Evolutionary conservation across 2,113 vertebrate species (phyloP).

Genomic region (Percopsis transmontana): DNA sequence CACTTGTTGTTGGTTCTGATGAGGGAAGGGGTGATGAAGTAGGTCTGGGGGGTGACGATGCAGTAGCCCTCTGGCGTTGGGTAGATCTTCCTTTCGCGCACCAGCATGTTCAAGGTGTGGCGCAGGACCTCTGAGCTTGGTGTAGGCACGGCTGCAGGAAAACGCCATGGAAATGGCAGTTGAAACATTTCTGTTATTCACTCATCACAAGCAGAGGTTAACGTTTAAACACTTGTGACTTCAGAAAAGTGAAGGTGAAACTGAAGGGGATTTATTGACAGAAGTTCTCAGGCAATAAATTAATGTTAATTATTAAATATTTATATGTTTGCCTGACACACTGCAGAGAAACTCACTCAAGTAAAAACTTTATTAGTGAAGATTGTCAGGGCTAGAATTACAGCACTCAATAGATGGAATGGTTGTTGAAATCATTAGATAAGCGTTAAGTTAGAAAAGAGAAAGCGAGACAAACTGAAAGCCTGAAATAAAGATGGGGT

Average conservation of each 20-base stretch:
- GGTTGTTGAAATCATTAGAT: neutral
- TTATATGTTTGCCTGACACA: no score
- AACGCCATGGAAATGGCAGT: constrained; percentile 14
- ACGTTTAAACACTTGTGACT: neutral
- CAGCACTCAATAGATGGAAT: neutral
- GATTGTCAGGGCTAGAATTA: neutral
- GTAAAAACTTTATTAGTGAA: no score
- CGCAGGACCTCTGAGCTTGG: constrained; percentile 96
- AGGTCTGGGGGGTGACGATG: constrained; percentile 98
- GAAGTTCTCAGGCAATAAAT: no score
- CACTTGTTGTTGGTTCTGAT: constrained; percentile 86
- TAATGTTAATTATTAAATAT: no score
- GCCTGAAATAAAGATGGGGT: neutral
- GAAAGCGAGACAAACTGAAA: neutral
- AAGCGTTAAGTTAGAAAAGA: neutral
- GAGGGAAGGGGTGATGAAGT: constrained; percentile 98
- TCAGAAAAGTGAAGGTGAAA: no score
- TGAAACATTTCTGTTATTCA: neutral
- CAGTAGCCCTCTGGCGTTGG: constrained; percentile 98
- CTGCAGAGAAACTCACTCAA: no score
- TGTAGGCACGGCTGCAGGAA: constrained; percentile 89
- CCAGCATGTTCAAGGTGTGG: constrained; percentile 96
- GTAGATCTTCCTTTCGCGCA: constrained; percentile 98
- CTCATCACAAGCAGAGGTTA: no score
- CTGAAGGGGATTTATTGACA: no score